A percentile compares a stretch with the other conserved stretches of the same genome.
phyloP scores from a whole-genome alignment of 2,797 vertebrate genomes.

The Girardinus metallicus region DNA sequence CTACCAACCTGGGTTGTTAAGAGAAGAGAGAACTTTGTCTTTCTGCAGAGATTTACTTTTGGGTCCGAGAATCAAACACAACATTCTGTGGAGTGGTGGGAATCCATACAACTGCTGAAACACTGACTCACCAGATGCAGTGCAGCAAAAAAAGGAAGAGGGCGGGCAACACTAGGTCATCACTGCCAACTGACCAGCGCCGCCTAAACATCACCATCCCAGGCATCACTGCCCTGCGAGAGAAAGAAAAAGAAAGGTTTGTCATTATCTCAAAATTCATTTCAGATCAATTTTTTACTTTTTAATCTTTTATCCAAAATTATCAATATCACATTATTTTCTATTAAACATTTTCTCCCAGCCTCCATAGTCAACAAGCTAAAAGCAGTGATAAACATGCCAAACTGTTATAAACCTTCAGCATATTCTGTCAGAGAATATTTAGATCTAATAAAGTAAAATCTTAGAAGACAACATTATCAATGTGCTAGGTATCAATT shows the following conservation, averaged over 20 bases:
- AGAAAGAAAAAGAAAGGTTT: not conserved
- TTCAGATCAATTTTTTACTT: not conserved
- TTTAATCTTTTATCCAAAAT: not conserved
- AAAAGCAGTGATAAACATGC: not conserved
- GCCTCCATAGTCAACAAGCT: slow-evolving; percentile 2
- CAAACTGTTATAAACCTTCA: slow-evolving; percentile 5
- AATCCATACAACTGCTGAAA: slow-evolving; percentile 11
- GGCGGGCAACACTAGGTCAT: slow-evolving; percentile 99
- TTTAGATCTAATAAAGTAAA: slow-evolving; percentile 1
- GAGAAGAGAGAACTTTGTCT: not conserved
- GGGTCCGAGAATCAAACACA: not conserved
- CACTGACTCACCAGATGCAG: slow-evolving; percentile 91
- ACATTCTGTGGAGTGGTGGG: not conserved
- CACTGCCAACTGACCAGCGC: slow-evolving; percentile 99
- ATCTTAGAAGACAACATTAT: slow-evolving; percentile 15
- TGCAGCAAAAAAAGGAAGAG: slow-evolving; percentile 98
- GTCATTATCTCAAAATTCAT: slow-evolving; percentile 3
- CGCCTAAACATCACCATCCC: slow-evolving; percentile 99
- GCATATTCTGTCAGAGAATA: slow-evolving; percentile 3
- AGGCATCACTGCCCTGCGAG: slow-evolving; percentile 90
- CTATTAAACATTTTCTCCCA: not conserved
- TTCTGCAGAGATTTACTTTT: not conserved
- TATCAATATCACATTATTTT: not conserved
- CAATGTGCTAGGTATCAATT: not conserved
- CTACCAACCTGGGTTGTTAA: slow-evolving; percentile 88